A percentile compares a stretch with the other conserved stretches of the same genome.
Evolutionary conservation across 1,140 invertebrate species (phyloP).

Genomic region (Drosophila navojoa): DNA sequence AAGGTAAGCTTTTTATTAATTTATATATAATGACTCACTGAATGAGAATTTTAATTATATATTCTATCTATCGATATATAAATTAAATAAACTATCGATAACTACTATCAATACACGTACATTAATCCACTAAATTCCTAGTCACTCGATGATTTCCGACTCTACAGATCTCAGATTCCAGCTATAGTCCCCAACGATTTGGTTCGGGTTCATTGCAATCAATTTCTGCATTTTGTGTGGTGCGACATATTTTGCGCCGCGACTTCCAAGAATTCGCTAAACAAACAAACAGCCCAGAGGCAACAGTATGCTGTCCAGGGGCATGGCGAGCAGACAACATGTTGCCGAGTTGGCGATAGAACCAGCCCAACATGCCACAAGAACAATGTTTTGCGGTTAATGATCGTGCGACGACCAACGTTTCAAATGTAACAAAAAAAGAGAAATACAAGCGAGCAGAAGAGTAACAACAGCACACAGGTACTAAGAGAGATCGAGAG

Average conservation of each 20-base stretch:
- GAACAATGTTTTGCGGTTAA: constrained; percentile 78
- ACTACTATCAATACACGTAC: too few species aligned
- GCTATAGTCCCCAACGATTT: not conserved
- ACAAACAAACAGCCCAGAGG: constrained; percentile 29
- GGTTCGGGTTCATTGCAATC: constrained; percentile 13
- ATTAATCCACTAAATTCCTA: too few species aligned
- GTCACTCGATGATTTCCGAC: not conserved
- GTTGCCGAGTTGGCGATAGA: constrained; percentile 45
- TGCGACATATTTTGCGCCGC: constrained; percentile 51
- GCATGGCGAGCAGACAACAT: constrained; percentile 46
- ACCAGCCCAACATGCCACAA: constrained; percentile 54
- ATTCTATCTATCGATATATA: too few species aligned
- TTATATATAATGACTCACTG: too few species aligned
- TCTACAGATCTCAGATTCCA: not conserved
- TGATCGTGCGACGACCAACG: constrained; percentile 67
- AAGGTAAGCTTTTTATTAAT: too few species aligned
- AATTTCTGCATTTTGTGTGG: constrained; percentile 32
- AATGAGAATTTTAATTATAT: too few species aligned
- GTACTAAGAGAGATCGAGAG: constrained; percentile 7
- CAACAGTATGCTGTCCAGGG: not conserved
- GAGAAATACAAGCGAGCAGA: constrained; percentile 7
- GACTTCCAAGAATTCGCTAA: constrained; percentile 45
- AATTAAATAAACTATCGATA: too few species aligned
- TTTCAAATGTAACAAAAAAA: constrained; percentile 63
- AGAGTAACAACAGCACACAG: constrained; percentile 19